Evolutionary conservation across 37 sponge, comb jelly and placozoan species (phyloP).

Genomic region (Theonella swinhoei): DNA sequence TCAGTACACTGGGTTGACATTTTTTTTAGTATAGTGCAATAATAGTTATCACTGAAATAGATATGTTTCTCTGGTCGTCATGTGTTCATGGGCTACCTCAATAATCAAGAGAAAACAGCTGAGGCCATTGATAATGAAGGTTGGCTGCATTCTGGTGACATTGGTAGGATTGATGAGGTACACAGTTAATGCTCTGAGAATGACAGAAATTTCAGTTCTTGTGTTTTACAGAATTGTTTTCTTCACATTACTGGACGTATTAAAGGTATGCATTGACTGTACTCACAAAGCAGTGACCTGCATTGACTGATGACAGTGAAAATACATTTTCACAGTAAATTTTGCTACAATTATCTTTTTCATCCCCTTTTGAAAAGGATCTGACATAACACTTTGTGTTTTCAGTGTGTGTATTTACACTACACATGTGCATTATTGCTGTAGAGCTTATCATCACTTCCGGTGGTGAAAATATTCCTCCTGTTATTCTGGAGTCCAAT

Average conservation of each 20-base stretch:
- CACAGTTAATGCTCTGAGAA: too few species aligned
- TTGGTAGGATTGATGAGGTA: constrained; percentile 71
- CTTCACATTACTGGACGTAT: constrained; percentile 75
- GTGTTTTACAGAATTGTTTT: constrained; percentile 41
- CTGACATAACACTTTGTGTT: not conserved
- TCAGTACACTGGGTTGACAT: too few species aligned
- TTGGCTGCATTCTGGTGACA: constrained; percentile 91
- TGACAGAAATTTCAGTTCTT: too few species aligned
- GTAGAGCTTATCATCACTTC: constrained; percentile 89
- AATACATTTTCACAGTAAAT: not conserved
- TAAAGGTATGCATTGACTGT: constrained; percentile 49
- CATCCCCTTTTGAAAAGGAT: too few species aligned
- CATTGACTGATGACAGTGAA: not conserved
- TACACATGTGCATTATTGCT: not conserved
- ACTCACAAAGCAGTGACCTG: not conserved
- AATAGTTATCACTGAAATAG: too few species aligned
- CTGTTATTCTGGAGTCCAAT: constrained; percentile 76
- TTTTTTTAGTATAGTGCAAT: too few species aligned
- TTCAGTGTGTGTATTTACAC: not conserved
- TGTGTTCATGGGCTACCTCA: constrained; percentile 89
- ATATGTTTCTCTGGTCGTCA: constrained; percentile 78
- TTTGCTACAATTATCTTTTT: not conserved
- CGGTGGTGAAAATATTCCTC: constrained; percentile 90
- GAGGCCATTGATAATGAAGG: constrained; percentile 88
- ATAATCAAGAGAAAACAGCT: constrained; percentile 65